Evolutionary conservation across 2,797 vertebrate genomes (phyloP), one percentile per base, ranked within the genome.

Genomic region (Anguilla obscura): DNA sequence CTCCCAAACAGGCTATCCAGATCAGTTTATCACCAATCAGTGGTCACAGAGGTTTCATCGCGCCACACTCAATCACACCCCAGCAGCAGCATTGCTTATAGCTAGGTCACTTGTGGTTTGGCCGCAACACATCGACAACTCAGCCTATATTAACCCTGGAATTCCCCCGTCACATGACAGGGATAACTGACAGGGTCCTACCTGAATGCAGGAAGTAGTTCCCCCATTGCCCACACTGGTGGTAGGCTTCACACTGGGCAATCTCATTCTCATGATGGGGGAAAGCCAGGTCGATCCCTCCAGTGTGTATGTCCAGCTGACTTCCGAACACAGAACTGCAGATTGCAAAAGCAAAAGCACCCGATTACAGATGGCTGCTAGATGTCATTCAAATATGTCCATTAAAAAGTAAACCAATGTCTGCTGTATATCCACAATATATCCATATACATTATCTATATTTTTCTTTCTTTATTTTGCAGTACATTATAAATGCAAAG

Each of bases 261-360:
- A 99, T 96, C 94, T 99, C 99, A 0, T 99, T 99, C 92, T 99
- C 98, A 0, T 99, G 99, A 93, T 99, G 99, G 24, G 99, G 99
- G 90, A 99, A 99, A 1, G 98, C 98, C 87, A 99, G 93, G 92
- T 99, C 99, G 1, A 97, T 94, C 0, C 99, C 99, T 83, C 99
- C 98, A 0, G 97, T 97, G 93, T 99, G 99, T 91, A 99, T 97
- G 88, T 99, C 98, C 93, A 99, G 93, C 87, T 96, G 97, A 88
- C 93, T 96, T 82, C 98, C 98, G 90, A 99, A 99, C 87, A 98
- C 95, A 0, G 95, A 93, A 88, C 99, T 99, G 93, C 33, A 94
- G 92, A 45, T 0, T 14, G 45, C 36, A 90, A n/a, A 86, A 3
- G 9, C 6, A 40, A 85, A 33, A 58, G 7, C 24, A 52, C 2